phyloP scores from a whole-genome alignment of 2,113 vertebrate species.

The Hyperopisus bebe region DNA sequence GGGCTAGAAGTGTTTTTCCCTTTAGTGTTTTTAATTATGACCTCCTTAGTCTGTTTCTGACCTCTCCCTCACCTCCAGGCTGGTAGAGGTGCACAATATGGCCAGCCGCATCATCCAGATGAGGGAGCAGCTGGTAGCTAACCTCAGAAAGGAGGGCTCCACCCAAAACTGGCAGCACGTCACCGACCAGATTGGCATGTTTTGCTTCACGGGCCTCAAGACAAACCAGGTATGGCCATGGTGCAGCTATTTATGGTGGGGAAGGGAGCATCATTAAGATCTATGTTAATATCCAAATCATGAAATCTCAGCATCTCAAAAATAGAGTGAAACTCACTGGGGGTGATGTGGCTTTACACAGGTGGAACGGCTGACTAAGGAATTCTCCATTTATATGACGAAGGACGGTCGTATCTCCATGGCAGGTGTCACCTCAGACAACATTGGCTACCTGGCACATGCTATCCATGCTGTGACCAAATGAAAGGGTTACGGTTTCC shows the following conservation, averaged over 20 bases:
- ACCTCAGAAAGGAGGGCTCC: slow-evolving; percentile 90
- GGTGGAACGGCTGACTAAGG: slow-evolving; percentile 87
- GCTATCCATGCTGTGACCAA: slow-evolving; percentile 89
- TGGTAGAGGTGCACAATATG: slow-evolving; percentile 88
- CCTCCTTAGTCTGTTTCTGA: neutral
- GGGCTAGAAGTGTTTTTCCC: neutral
- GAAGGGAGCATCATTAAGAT: neutral
- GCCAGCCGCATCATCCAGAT: slow-evolving; percentile 92
- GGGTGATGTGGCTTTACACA: slow-evolving; percentile 38
- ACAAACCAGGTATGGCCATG: slow-evolving; percentile 78
- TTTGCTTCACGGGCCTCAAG: slow-evolving; percentile 95
- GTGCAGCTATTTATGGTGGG: neutral
- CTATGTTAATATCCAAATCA: neutral
- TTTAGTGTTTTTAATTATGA: neutral
- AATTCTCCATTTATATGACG: slow-evolving; percentile 96
- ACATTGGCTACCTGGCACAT: slow-evolving; percentile 83
- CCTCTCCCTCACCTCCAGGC: slow-evolving; percentile 45
- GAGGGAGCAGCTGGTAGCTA: slow-evolving; percentile 82
- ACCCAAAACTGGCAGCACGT: slow-evolving; percentile 91
- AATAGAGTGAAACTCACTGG: neutral
- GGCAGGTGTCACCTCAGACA: slow-evolving; percentile 82
- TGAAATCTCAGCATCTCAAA: neutral
- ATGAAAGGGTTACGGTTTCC: slow-evolving; percentile 49
- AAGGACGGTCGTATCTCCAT: slow-evolving; percentile 95
- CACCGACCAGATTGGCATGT: slow-evolving; percentile 96